phyloP scores from a whole-genome alignment of 2,888 invertebrate genomes.

The Macrophya annulata region DNA sequence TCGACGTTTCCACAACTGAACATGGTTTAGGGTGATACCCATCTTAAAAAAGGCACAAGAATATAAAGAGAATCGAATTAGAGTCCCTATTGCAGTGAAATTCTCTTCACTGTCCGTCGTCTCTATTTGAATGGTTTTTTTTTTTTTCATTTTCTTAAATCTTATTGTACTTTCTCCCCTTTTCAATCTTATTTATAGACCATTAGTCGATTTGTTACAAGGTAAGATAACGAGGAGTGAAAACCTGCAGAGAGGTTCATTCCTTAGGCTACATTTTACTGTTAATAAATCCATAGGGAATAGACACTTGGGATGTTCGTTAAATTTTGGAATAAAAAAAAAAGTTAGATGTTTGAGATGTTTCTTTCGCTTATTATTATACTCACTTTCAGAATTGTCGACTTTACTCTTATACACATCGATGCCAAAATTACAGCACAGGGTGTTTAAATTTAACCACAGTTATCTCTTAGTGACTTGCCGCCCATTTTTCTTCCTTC shows the following conservation, averaged over 20 bases:
- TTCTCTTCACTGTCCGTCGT: neutral
- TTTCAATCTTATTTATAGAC: neutral
- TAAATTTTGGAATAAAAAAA: neutral
- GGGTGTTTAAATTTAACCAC: slow-evolving; percentile 44
- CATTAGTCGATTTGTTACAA: neutral
- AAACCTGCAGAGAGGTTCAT: neutral
- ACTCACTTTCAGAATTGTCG: neutral
- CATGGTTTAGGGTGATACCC: neutral
- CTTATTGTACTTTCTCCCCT: neutral
- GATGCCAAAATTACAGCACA: neutral
- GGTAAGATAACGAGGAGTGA: neutral
- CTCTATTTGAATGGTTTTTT: neutral
- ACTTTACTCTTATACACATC: neutral
- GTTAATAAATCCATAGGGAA: too few relatives aligned
- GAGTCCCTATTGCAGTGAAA: neutral
- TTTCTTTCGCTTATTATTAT: neutral
- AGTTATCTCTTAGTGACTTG: slow-evolving; percentile 23
- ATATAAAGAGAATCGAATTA: neutral
- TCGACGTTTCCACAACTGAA: neutral
- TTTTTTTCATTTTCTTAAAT: neutral
- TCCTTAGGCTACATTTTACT: neutral
- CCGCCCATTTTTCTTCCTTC: slow-evolving; percentile 42
- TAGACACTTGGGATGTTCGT: too few relatives aligned
- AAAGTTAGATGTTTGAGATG: neutral
- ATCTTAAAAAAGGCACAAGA: neutral